These are phyloP conservation scores for Perccottus glenii DNA, from an alignment of 2,113 vertebrate genomes.

Conservation along the genomic window DNA sequence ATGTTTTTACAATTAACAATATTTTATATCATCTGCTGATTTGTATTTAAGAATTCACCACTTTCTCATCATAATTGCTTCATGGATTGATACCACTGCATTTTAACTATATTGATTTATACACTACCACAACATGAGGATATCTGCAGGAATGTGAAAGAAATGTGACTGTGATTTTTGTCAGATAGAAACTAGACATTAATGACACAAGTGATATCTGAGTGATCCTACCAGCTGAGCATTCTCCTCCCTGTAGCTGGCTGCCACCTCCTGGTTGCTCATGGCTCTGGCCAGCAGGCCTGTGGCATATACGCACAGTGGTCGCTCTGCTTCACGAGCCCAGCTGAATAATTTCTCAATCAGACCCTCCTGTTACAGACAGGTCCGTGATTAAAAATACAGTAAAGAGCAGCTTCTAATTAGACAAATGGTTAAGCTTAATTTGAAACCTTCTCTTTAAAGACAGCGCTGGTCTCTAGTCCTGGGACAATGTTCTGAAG, in stretches of 20 bases:
- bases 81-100: no score
- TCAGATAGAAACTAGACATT: no score
- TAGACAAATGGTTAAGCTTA: not conserved
- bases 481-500: constrained; percentile 94
- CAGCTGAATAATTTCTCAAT: constrained; percentile 90
- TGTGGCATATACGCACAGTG: constrained; percentile 85
- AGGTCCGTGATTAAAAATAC: not conserved
- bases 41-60: no score
- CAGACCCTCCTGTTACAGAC: constrained; percentile 85
- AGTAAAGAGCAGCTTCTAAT: no score
- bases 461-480: constrained; percentile 92
- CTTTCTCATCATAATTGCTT: no score
- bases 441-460: constrained; percentile 91
- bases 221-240: constrained; percentile 67
- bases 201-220: no score
- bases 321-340: constrained; percentile 86
- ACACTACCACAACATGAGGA: no score
- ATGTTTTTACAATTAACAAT: no score
- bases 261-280: constrained; percentile 92
- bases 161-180: no score
- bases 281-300: constrained; percentile 90
- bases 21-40: no score
- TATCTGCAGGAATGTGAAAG: no score
- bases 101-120: no score
- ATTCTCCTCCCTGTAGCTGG: constrained; percentile 89